Evolutionary conservation across 2,888 invertebrate genomes (phyloP), one percentile per base, ranked within the genome.

Genomic region (Drosophila anomalipes): DNA sequence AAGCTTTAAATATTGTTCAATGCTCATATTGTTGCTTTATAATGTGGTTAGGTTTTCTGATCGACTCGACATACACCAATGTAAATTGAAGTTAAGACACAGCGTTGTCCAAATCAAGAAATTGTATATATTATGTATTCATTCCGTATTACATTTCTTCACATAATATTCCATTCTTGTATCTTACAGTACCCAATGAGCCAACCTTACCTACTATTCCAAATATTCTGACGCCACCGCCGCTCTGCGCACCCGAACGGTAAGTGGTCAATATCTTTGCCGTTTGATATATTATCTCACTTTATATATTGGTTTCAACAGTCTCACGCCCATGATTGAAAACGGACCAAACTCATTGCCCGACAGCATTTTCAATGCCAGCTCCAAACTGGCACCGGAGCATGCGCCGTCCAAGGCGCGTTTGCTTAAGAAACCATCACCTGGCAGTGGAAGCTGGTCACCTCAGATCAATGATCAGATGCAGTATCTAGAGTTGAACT

Each of bases 401-500:
- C 95, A 95, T 87, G 93, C 93, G 7, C 95, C 96, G 0, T 91
- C 94, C 39, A 93, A 94, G 85, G 95, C 95, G 0, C 93, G 95
- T 52, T 92, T 96, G 5, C 91, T 93, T 68, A 93, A 92, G 5
- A 90, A 93, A 47, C 81, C 91, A 4, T 84, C 86, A 4, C 86
- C 86, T 14, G 26, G 9, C 0, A 81, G 82, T 10, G 95, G 95
- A 53, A 95, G 95, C 86, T 98, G 98, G 98, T 95, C 95, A 64
- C 96, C 97, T 0, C 93, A 93, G 54, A 90, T 92, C 28, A 93
- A 94, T 32, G 95, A 96, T 89, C 89, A 93, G 78, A 93, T 95
- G 85, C 96, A 97, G 92, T 97, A 95, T 93, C 93, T 97, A 72
- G 95, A 97, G 93, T 94, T 96, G 33, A 94, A 95, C 85, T 94